phyloP scores from a whole-genome alignment of 2,113 vertebrate genomes.

The Craseonycteris thonglongyai region DNA sequence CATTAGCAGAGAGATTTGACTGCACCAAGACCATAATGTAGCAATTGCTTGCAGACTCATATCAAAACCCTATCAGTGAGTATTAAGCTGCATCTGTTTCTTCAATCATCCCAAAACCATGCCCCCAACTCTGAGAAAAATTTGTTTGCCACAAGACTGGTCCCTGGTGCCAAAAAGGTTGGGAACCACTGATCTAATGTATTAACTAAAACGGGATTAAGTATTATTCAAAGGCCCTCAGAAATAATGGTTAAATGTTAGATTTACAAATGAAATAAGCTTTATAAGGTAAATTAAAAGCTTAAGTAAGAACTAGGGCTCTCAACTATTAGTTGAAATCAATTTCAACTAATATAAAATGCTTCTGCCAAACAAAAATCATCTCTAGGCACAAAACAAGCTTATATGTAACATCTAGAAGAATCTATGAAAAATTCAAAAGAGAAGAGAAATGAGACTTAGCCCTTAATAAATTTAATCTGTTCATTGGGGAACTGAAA shows the following conservation, averaged over 20 bases:
- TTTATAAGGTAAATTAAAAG: constrained; percentile 13
- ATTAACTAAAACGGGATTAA: background rate
- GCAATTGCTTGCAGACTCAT: no score
- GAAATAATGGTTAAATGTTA: background rate
- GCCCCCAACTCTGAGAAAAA: no score
- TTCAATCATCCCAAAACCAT: no score
- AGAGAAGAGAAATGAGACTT: background rate
- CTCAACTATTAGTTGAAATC: constrained; percentile 18
- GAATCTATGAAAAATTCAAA: background rate
- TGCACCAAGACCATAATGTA: no score
- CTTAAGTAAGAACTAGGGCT: background rate
- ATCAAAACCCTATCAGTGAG: no score
- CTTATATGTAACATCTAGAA: background rate
- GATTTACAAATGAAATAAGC: background rate
- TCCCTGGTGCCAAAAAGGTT: no score
- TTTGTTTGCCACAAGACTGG: no score
- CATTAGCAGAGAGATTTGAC: no score
- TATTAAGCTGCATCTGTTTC: no score
- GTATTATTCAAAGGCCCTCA: background rate
- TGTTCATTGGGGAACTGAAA: background rate
- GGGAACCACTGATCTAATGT: no score
- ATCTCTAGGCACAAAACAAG: background rate
- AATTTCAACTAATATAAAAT: background rate
- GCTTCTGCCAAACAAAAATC: background rate
- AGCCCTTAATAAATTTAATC: background rate